Evolutionary conservation across 2,888 invertebrate genomes (phyloP).

Genomic region (Lymantria monacha): DNA sequence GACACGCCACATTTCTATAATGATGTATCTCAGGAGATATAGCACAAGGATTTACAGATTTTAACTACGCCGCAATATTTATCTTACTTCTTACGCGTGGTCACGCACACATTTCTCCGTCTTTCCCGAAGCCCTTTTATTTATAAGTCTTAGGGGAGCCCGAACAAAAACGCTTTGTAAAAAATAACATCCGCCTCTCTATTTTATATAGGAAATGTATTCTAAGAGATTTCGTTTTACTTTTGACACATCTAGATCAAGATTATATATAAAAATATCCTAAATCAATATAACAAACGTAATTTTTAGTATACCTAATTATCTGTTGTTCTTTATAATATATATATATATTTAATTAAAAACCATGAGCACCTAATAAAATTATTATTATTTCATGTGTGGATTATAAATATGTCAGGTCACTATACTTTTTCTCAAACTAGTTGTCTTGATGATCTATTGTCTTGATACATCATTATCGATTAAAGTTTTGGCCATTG

Average conservation of each 20-base stretch:
- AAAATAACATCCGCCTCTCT: conserved; percentile 26
- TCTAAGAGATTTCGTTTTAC: conserved; percentile 24
- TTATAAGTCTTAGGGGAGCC: conserved; percentile 34
- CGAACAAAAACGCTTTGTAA: conserved; percentile 26
- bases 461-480: too few species aligned
- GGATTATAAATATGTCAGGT: too few species aligned
- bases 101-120: conserved; percentile 46
- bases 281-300: not conserved
- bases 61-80: conserved; percentile 56
- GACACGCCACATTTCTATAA: conserved; percentile 63
- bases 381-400: too few species aligned
- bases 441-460: too few species aligned
- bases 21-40: conserved; percentile 77
- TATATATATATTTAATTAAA: too few species aligned
- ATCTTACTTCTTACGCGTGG: conserved; percentile 48
- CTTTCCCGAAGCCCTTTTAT: conserved; percentile 31
- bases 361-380: too few species aligned
- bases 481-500: too few species aligned
- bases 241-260: conserved; percentile 19
- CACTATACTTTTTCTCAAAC: too few species aligned
- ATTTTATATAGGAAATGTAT: conserved; percentile 23
- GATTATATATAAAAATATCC: not conserved
- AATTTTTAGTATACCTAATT: too few species aligned
- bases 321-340: too few species aligned
- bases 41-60: conserved; percentile 60